phyloP scores from a whole-genome alignment of 2,113 vertebrate genomes.

The Chinchilla lanigera region DNA sequence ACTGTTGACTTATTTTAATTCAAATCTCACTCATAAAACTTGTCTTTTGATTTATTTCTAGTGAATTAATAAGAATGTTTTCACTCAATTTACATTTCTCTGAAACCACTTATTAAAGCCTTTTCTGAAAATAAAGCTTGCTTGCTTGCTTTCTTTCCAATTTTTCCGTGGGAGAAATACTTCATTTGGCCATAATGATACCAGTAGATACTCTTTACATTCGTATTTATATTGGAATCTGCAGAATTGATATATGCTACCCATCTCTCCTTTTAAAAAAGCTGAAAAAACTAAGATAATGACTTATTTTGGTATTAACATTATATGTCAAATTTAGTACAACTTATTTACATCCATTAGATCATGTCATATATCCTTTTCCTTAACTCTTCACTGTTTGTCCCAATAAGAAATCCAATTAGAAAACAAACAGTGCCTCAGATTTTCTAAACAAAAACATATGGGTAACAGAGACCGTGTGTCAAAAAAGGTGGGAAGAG shows the following conservation, averaged over 20 bases:
- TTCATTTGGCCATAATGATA: neutral
- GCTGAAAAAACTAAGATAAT: neutral
- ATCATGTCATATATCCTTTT: neutral
- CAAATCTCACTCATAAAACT: conserved; percentile 33
- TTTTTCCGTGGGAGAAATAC: conserved; percentile 34
- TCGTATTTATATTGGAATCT: conserved; percentile 44
- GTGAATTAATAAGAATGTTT: conserved; percentile 63
- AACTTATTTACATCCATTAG: conserved; percentile 10
- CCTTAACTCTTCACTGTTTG: neutral
- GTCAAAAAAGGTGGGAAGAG: neutral
- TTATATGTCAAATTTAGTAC: neutral
- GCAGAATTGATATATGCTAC: neutral
- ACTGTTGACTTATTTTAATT: conserved; percentile 45
- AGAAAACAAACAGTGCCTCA: conserved; percentile 1
- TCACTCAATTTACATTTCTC: conserved; percentile 9
- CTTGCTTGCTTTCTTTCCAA: neutral
- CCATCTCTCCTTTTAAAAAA: neutral
- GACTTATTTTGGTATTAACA: neutral
- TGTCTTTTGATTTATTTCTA: conserved; percentile 44
- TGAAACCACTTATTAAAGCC: conserved; percentile 4
- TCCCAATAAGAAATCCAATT: neutral
- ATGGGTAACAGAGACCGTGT: neutral
- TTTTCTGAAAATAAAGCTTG: conserved; percentile 53
- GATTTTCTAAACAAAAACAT: conserved; percentile 43
- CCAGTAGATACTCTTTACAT: neutral